phyloP scores from a whole-genome alignment of 2,888 invertebrate genomes.

The Nudaria mundana region DNA sequence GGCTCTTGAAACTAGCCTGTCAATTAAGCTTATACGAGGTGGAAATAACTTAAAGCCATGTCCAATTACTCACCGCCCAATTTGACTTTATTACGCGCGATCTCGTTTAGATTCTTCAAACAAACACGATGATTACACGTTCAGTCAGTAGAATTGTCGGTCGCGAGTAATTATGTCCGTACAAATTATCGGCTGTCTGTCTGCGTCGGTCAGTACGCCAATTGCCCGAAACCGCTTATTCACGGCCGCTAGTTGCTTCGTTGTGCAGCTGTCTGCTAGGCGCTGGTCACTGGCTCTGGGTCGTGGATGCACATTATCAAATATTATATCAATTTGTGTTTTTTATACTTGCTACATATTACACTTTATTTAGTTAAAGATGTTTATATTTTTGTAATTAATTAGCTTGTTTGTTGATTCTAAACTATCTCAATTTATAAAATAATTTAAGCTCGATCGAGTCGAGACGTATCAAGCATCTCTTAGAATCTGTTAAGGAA shows the following conservation, averaged over 20 bases:
- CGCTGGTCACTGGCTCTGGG: neutral
- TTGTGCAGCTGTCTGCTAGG: conserved; percentile 62
- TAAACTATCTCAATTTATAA: neutral
- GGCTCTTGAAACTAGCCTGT: conserved; percentile 1
- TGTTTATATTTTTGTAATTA: conserved; percentile 15
- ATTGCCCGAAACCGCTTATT: conserved; percentile 67
- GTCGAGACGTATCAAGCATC: no score
- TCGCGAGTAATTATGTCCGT: conserved; percentile 11
- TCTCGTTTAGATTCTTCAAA: conserved; percentile 42
- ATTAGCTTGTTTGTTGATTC: neutral
- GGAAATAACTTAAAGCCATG: conserved; percentile 9
- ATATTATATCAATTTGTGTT: conserved; percentile 1
- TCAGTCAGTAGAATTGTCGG: conserved; percentile 8
- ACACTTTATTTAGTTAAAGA: neutral
- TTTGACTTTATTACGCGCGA: conserved; percentile 16
- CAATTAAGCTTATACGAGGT: conserved; percentile 3
- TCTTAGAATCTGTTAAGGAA: no score
- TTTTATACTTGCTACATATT: neutral
- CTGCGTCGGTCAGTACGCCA: conserved; percentile 33
- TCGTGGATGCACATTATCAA: conserved; percentile 3
- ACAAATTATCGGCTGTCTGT: conserved; percentile 22
- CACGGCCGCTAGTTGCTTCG: conserved; percentile 73
- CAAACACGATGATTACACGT: conserved; percentile 37
- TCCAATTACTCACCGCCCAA: conserved; percentile 23
- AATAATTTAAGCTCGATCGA: no score